phyloP scores from a whole-genome alignment of 2,888 invertebrate species.

The Meiosimyza decipiens region DNA sequence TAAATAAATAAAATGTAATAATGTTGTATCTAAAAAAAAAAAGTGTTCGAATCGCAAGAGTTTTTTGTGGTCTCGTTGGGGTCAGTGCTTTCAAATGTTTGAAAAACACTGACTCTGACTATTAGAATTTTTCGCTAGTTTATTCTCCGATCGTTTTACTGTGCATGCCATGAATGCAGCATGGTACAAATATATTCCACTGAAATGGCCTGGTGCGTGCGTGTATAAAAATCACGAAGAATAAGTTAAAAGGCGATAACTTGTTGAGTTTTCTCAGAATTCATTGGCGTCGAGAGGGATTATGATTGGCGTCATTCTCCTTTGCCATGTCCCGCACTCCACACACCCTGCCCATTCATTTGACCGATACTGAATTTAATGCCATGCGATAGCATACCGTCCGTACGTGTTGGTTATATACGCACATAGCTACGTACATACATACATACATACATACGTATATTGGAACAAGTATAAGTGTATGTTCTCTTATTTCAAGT shows the following conservation, averaged over 20 bases:
- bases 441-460: too few relatives aligned
- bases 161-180: not conserved
- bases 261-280: slow-evolving; percentile 30
- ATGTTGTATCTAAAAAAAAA: too few relatives aligned
- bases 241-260: slow-evolving; percentile 23
- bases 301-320: slow-evolving; percentile 21
- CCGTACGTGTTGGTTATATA: not conserved
- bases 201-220: not conserved
- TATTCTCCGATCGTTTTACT: too few relatives aligned
- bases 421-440: too few relatives aligned
- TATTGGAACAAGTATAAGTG: too few relatives aligned
- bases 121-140: too few relatives aligned
- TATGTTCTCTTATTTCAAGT: slow-evolving; percentile 1
- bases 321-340: not conserved
- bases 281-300: slow-evolving; percentile 30
- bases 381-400: not conserved
- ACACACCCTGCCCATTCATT: not conserved
- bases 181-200: not conserved
- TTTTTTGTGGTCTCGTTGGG: too few relatives aligned
- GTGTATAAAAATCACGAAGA: slow-evolving; percentile 9
- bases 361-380: not conserved
- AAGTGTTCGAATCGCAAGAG: too few relatives aligned
- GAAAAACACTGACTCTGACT: too few relatives aligned
- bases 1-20: too few relatives aligned
- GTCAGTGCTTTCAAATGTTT: too few relatives aligned